Base-by-base conservation (phyloP, 2,888 invertebrate species). In the Tetrapedia diversipes region DNA sequence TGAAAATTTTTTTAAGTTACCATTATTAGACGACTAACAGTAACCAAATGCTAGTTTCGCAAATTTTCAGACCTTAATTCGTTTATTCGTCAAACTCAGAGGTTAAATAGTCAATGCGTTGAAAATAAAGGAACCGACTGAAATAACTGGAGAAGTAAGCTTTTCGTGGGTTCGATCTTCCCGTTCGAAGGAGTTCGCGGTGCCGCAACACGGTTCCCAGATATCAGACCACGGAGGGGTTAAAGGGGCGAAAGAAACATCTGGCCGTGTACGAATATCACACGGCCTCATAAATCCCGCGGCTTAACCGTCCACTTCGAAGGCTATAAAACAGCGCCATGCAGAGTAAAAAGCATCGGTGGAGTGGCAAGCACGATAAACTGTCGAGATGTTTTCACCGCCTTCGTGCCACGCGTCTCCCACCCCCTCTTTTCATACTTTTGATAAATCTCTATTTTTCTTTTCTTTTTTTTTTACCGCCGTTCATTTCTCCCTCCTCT, bases 371-470 rank as follows among this genome's bases (percentile, higher is more conserved):
- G 43, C 41, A 59, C 82, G 82, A 79, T 79, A 82, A 82, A 82
- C 79, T 39, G 76, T 76, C 72, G 72, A 76, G 81, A 82, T 65
- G 80, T 65, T 61, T 72, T 69, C 77, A 71, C 51, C 71, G 67
- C 56, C 65, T 69, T 74, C 70, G 72, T 78, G 70, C 60, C 66
- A 54, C 66, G 57, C 67, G 54, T 59, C 43, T 51, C 65, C 43
- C 66, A 22, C 54, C 22, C 56, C 22, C 4, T 2, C 27, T 32
- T 81, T 81, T 74, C 74, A 47, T 72, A 72, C 69, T 67, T 74
- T 72, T 78, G 84, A 83, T 83, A 83, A 83, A 83, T 83, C 74
- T 60, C 27, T 43, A 74, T 71, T 71, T 83, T 68, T 59, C 37
- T 34, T 14, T 24, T 37, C 16, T 16, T 24, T n/a, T 27, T 19